phyloP scores from a whole-genome alignment of 2,797 vertebrate genomes.

The Agapornis canus region DNA sequence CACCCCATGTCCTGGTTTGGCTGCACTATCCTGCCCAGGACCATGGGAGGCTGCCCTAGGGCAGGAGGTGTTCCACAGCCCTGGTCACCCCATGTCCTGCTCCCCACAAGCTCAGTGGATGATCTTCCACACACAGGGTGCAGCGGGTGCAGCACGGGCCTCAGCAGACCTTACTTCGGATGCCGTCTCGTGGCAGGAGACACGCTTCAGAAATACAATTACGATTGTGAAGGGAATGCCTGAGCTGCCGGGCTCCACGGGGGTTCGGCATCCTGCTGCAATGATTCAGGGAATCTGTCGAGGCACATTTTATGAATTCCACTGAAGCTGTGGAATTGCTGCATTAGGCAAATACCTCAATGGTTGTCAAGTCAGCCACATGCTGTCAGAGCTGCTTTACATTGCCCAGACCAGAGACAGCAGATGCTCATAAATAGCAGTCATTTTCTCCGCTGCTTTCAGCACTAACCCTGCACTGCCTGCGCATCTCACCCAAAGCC shows the following conservation, averaged over 20 bases:
- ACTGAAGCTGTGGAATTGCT: not conserved
- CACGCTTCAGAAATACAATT: not conserved
- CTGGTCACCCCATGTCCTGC: rapidly evolving
- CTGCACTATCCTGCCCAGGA: not conserved
- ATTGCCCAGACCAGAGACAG: not conserved
- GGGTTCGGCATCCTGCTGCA: not conserved
- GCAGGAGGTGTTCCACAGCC: rapidly evolving
- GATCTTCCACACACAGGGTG: rapidly evolving
- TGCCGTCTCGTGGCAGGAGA: rapidly evolving
- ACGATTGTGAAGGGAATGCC: not conserved
- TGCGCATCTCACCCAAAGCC: not conserved
- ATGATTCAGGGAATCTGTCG: not conserved
- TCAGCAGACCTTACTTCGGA: rapidly evolving
- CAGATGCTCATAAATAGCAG: not conserved
- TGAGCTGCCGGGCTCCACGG: not conserved
- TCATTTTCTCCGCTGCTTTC: not conserved
- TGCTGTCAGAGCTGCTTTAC: not conserved
- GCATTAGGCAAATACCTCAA: constrained; percentile 4
- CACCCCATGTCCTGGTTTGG: not conserved
- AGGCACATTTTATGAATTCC: not conserved
- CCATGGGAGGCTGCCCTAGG: rapidly evolving
- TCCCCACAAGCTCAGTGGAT: not conserved
- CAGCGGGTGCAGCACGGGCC: rapidly evolving
- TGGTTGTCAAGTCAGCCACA: not conserved
- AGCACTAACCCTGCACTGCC: not conserved